Percentiles rank a stretch among this genome's conserved stretches.
Evolutionary conservation across 1,140 invertebrate genomes (phyloP).

Genomic region (Drosophila lacertosa): DNA sequence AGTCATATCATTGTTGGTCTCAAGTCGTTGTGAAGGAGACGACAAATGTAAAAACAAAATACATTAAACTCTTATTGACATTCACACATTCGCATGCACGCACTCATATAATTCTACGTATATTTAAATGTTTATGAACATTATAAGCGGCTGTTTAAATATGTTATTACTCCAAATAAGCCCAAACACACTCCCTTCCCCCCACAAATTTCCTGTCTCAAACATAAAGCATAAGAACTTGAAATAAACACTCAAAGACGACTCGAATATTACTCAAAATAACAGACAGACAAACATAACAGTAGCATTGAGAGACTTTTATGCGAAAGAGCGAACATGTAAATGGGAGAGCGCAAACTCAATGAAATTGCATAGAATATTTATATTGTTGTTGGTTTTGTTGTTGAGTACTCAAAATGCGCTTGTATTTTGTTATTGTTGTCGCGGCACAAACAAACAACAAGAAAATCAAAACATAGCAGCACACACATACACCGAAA

Average conservation of each 20-base stretch:
- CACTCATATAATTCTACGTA: neutral
- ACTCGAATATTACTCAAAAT: slow-evolving; percentile 14
- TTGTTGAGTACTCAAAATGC: slow-evolving; percentile 22
- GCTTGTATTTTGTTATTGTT: slow-evolving; percentile 40
- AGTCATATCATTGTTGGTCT: slow-evolving; percentile 23
- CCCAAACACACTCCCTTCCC: neutral
- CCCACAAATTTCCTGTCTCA: neutral
- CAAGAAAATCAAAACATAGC: slow-evolving; percentile 12
- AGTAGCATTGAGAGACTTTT: slow-evolving; percentile 2
- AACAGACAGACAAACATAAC: slow-evolving; percentile 5
- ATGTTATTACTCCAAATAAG: slow-evolving; percentile 3
- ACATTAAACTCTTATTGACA: neutral
- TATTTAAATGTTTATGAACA: neutral
- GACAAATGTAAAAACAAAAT: neutral
- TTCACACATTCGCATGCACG: neutral
- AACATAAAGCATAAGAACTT: slow-evolving; percentile 10
- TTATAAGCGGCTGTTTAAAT: slow-evolving; percentile 5
- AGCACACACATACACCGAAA: neutral
- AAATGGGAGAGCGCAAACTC: slow-evolving; percentile 35
- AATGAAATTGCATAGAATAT: slow-evolving; percentile 43
- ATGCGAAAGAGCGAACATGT: neutral
- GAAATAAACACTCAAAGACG: slow-evolving; percentile 10
- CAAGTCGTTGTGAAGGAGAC: slow-evolving; percentile 17
- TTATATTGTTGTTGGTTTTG: slow-evolving; percentile 24
- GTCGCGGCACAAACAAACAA: slow-evolving; percentile 36